Evolutionary conservation across 1,140 invertebrate species (phyloP).

Genomic region (Zaprionus inermis): DNA sequence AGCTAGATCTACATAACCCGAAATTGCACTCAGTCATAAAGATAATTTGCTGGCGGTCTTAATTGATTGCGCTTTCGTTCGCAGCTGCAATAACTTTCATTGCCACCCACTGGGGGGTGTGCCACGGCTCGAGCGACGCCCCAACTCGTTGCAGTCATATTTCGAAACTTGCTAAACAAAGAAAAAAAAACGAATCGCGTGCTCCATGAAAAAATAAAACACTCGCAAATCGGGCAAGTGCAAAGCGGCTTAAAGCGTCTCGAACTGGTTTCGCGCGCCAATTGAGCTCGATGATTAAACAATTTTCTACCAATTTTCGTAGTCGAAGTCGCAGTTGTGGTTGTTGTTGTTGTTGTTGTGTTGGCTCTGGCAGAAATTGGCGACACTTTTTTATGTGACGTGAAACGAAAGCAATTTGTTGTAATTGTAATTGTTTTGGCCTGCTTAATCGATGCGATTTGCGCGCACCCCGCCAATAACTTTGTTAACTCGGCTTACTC

Average conservation of each 20-base stretch:
- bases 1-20: not conserved
- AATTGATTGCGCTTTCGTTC: slow-evolving; percentile 17
- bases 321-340: slow-evolving; percentile 1
- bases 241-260: slow-evolving; percentile 46
- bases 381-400: slow-evolving; percentile 64
- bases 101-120: slow-evolving; percentile 24
- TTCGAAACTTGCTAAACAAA: slow-evolving; percentile 51
- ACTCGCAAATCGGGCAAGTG: slow-evolving; percentile 57
- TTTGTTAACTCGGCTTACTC: slow-evolving; percentile 53
- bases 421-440: slow-evolving; percentile 64
- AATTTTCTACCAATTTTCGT: slow-evolving; percentile 54
- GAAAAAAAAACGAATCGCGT: not conserved
- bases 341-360: too few relatives aligned
- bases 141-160: slow-evolving; percentile 64
- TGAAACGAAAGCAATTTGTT: slow-evolving; percentile 55
- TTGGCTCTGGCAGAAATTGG: slow-evolving; percentile 23
- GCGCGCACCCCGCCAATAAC: slow-evolving; percentile 55
- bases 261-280: slow-evolving; percentile 56
- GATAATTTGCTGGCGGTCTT: slow-evolving; percentile 1
- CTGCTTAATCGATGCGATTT: slow-evolving; percentile 73
- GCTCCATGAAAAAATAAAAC: slow-evolving; percentile 39
- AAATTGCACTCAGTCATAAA: not conserved
- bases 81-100: slow-evolving; percentile 16
- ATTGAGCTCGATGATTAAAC: slow-evolving; percentile 70
- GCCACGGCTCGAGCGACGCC: slow-evolving; percentile 10